Base-by-base conservation (phyloP, 2,888 invertebrate species). In the Unio pictorum region DNA sequence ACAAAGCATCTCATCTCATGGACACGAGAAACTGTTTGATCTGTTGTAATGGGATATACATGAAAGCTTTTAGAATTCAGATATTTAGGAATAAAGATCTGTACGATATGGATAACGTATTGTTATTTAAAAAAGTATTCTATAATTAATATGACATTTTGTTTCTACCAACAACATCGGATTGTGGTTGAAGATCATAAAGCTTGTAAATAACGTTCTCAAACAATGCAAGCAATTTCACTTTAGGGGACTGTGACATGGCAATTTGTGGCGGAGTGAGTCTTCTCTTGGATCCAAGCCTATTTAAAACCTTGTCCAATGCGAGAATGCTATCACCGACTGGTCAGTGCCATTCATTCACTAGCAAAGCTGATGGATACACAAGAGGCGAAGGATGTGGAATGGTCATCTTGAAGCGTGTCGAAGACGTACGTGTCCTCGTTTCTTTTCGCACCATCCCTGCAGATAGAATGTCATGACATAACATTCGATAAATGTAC, bases 341-440 rank as follows among this genome's bases (percentile, higher is more conserved):
- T 26, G 79, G 80, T 26, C 72, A 69, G 67, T 76, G 76, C 28
- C 73, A 76, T 1, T 61, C 68, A 4, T 78, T 72, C 65, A 70
- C 72, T 18, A 65, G 18, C 20, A 30, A 73, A 26, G 78, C 78
- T 20, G 73, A 81, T 67, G 81, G 81, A 17, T 79, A 79, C 62
- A 73, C 74, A 6, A 60, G 75, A 59, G 74, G 81, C 8, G 79
- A 81, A 64, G 81, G 81, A 3, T 75, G 77, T 66, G 81, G 78
- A 3, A 67, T 79, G 15, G 72, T 81, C 28, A 66, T 81, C 18
- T 67, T 81, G 55, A 77, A 78, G 66, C 61, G 73, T 45, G 62
- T 76, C 18, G 26, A 60, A 62, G 71, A 76, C 18, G 79, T 79
- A 68, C 67, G 68, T 65, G 8, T 11, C 15, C 0, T 3, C 15